Base-by-base conservation (phyloP, 1,140 invertebrate species). In the Philaenus spumarius region DNA sequence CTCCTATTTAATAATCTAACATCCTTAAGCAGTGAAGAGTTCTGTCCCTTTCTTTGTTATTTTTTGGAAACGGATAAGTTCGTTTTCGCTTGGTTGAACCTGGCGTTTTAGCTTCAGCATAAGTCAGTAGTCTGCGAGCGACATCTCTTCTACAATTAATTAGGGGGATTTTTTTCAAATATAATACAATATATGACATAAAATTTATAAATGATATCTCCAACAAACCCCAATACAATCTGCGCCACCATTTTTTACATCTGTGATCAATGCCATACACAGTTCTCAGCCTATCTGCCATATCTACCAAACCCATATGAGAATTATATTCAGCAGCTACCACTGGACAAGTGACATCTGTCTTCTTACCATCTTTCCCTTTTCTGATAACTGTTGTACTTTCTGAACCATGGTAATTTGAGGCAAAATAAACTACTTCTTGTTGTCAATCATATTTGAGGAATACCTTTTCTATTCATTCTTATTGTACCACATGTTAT, bases 321-420 rank as follows among this genome's bases (percentile, higher is more conserved):
- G 64, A 62, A 64, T 75, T 77, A 62, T 77, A 77, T 45, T 69
- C 62, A 52, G 67, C 67, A 1, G 77, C 70, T 51, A 73, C 66
- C 61, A 65, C 63, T 40, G 71, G 72, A 60, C 73, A 69, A 46
- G 62, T 15, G 22, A 77, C 68, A 51, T 70, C 66, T 5, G 73
- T 58, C 59, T 62, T 64, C 53, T 20, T 43, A 24, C 55, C 55
- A 57, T 57, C 55, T 30, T 57, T 60, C 43, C 45, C 37, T 19
- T 35, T 60, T 46, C 58, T 55, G 35, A 15, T 23, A 15, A 60
- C 58, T 22, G 39, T 48, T 30, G 30, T 51, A 12, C 26, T 30
- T 54, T 55, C 51, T 40, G 50, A 42, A 12, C 58, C 51, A 55
- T 61, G 59, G 39, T 24, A 61, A 35, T 61, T 61, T 20, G 54